Base-by-base conservation (phyloP, 1,140 invertebrate species). In the Anadara kagoshimensis region DNA sequence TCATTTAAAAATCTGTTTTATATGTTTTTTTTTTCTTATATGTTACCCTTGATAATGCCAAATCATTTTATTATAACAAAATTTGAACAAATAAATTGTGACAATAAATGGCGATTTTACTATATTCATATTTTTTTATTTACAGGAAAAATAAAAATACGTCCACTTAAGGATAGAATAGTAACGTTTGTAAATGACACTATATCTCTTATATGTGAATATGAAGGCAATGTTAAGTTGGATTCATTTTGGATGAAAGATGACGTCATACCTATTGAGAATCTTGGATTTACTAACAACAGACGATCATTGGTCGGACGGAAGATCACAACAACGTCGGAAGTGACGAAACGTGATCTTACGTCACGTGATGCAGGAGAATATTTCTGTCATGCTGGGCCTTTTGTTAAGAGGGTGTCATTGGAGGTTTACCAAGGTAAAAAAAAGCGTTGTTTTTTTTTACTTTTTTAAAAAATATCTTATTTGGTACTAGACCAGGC, bases 301-400 rank as follows among this genome's bases (percentile, higher is more conserved):
- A 59, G 67, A 36, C 56, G 49, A 45, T 53, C 64, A 44, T 51
- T 70, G 4, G 41, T 20, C 5, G 51, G 29, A 26, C 10, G 43
- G 1, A n/a, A 26, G 4, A 41, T 73, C 0, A 58, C 26, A 16
- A 61, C 70, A 26, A 73, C 22, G 12, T 41, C 67, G 44, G 20
- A 73, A 5, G 26, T 47, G 10, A 44, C 67, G 10, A 70, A 75
- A 53, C 4, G 14, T 8, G 14, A n/a, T 44, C 24, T 65, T 10
- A 49, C 22, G 47, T 22, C 36, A 47, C 51, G n/a, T 29, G 68
- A 75, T 43, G 57, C 57, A n/a, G 62, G 63, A 26, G 18, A 44
- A 36, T 75, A 70, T 41, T 59, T 63, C 8, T 75, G 73, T 56
- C 20, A 24, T 29, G 73, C 73, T 5, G 73, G 73, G 2, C 73